Evolutionary conservation across 2,797 vertebrate species (phyloP).

Genomic region (Tangara arthus): DNA sequence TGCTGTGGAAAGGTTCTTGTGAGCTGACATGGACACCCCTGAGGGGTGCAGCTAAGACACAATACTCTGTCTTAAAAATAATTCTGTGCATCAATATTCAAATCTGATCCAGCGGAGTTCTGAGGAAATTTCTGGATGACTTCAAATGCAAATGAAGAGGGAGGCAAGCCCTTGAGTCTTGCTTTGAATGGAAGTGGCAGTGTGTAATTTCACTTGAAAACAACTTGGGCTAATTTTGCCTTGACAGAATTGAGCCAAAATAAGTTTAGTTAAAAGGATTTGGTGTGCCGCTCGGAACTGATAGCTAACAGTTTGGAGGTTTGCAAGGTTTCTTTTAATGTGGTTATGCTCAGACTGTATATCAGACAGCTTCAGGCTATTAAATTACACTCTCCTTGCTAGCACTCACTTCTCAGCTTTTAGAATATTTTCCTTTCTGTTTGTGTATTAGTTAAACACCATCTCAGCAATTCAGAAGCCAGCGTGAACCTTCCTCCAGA

Average conservation of each 20-base stretch:
- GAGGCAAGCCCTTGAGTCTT: neutral
- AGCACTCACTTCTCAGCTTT: conserved; percentile 35
- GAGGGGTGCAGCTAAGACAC: neutral
- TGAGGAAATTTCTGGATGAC: neutral
- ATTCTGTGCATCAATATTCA: neutral
- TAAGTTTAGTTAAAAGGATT: conserved; percentile 64
- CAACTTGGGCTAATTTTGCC: conserved; percentile 46
- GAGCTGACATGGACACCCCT: neutral
- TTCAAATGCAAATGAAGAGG: neutral
- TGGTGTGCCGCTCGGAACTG: conserved; percentile 26
- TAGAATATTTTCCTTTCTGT: conserved; percentile 51
- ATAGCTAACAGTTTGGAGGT: conserved; percentile 63
- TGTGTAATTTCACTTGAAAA: conserved; percentile 58
- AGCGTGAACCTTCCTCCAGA: neutral
- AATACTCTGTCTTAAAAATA: neutral
- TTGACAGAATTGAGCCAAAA: conserved; percentile 51
- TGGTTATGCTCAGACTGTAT: conserved; percentile 24
- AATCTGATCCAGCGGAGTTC: neutral
- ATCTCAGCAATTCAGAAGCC: conserved; percentile 36
- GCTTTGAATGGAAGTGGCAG: conserved; percentile 25
- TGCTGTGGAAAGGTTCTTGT: neutral
- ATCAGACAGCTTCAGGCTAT: conserved; percentile 58
- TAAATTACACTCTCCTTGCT: conserved; percentile 61
- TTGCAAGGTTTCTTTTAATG: conserved; percentile 62
- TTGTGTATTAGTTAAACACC: conserved; percentile 51